These are phyloP conservation scores for Brevimyrus niger DNA, from an alignment of 2,113 vertebrate species.

Conservation along the genomic window DNA sequence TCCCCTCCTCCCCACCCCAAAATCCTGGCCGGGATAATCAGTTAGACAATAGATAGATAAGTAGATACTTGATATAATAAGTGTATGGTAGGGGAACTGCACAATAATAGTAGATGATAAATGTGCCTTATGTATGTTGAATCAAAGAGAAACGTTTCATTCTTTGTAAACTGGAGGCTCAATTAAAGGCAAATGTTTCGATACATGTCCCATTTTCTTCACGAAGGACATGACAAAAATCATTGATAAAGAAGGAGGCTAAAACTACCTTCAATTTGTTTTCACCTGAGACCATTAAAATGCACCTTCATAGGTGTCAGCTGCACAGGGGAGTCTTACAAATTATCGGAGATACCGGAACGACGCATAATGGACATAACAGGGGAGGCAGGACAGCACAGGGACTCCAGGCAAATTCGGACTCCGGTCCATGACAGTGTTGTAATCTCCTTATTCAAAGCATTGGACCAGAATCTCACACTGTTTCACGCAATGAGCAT, in stretches of 20 bases:
- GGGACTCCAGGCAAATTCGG: background rate
- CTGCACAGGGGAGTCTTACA: background rate
- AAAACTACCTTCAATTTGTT: slow-evolving; percentile 1
- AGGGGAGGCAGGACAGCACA: background rate
- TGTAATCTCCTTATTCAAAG: background rate
- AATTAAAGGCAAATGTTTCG: background rate
- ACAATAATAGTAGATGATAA: background rate
- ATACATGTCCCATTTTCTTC: background rate
- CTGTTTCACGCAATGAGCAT: too few relatives aligned
- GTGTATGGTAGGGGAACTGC: background rate
- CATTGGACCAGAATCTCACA: too few relatives aligned
- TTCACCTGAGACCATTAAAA: background rate
- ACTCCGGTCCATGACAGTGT: background rate
- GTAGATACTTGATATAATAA: background rate
- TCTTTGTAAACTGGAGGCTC: background rate
- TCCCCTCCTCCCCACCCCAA: background rate
- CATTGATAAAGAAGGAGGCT: background rate
- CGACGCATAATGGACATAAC: background rate
- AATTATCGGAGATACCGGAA: background rate
- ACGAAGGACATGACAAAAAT: background rate
- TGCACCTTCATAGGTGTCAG: background rate
- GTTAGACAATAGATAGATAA: background rate
- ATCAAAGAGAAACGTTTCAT: background rate
- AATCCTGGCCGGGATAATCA: background rate
- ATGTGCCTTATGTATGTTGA: background rate